Conservation (phyloP, 1,140 invertebrate species). For the Euwallacea fornicatus region DNA sequence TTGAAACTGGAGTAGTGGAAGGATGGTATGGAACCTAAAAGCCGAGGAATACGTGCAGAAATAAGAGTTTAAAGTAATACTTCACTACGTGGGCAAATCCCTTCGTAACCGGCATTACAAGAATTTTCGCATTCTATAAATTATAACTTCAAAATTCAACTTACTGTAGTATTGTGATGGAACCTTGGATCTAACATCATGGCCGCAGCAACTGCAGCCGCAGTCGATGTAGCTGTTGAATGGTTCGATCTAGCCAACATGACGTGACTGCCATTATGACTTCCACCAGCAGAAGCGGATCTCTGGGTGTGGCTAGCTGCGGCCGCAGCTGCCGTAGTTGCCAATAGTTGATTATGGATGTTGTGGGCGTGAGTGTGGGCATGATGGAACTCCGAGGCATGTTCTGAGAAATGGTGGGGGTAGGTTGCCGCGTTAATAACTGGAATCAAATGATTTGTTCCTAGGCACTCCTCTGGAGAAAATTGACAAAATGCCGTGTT, state of each 20-base stretch:
- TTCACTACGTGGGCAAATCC: background rate
- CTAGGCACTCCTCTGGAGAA: too few species aligned
- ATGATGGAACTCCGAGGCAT: slow-evolving; percentile 49
- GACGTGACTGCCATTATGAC: slow-evolving; percentile 49
- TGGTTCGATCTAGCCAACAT: slow-evolving; percentile 50
- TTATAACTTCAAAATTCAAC: background rate
- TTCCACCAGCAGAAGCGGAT: slow-evolving; percentile 36
- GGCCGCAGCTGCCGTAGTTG: slow-evolving; percentile 38
- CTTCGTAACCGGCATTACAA: background rate
- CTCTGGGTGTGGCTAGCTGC: slow-evolving; percentile 46
- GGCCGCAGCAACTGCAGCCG: slow-evolving; percentile 52
- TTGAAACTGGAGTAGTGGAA: slow-evolving; percentile 52
- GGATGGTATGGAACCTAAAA: slow-evolving; percentile 52
- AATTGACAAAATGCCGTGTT: too few species aligned
- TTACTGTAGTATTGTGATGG: slow-evolving; percentile 52
- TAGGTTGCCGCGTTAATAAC: slow-evolving; percentile 42
- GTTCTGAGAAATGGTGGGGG: slow-evolving; percentile 50
- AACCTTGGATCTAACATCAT: slow-evolving; percentile 55
- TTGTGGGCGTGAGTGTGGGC: slow-evolving; percentile 49
- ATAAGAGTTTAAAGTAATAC: too few species aligned
- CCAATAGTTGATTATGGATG: slow-evolving; percentile 50
- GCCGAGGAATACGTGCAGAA: background rate
- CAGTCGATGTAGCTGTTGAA: slow-evolving; percentile 51
- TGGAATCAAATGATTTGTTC: background rate
- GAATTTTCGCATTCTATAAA: background rate